Base-by-base conservation (phyloP, 2,888 invertebrate species). In the Glaucopsyche alexis region DNA sequence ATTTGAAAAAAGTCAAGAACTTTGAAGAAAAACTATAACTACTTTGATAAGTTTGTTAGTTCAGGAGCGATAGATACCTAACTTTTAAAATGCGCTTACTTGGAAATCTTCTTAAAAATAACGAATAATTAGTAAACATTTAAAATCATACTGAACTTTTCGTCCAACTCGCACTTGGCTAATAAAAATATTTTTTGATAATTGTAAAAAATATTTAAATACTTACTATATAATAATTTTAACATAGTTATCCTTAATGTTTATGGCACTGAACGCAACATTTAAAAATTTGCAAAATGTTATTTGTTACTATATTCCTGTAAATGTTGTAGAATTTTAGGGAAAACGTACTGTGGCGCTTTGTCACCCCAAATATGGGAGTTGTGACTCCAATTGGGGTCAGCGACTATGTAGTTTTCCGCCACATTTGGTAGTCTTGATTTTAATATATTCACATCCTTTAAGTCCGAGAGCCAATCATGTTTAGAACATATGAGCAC, bases 391-490 rank as follows among this genome's bases (percentile, higher is more conserved):
- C 72, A 72, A 1, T 16, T 9, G n/a, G 72, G 65, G 49, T 72
- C 65, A 0, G 38, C 7, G 9, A 80, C 60, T 0, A 77, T 49
- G 47, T 77, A 74, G 40, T 77, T 75, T 38, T 74, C 71, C 8
- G 76, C 69, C 9, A 85, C 79, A 52, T 85, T 86, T 0, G 84
- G 82, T 9, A 87, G 74, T 11, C 75, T 72, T 0, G 77, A 72
- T 14, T 74, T 76, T 0, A 87, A 74, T 0, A 76, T 70, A 2
- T 75, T 71, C 0, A 82, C 82, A 71, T 88, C 87, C 19, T 78
- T 72, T 1, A 83, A 40, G 0, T 80, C 80, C 0, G 85, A 82
- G 11, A 86, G 67, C 9, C 75, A 72, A 42, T 88, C 88, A 64
- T 83, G 83, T 16, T 75, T 75, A 0, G 81, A 83, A 11, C 80